Percentiles rank a stretch among this genome's conserved stretches.
Evolutionary conservation across 1,140 invertebrate genomes (phyloP).

Genomic region (Drosophila suzukii): DNA sequence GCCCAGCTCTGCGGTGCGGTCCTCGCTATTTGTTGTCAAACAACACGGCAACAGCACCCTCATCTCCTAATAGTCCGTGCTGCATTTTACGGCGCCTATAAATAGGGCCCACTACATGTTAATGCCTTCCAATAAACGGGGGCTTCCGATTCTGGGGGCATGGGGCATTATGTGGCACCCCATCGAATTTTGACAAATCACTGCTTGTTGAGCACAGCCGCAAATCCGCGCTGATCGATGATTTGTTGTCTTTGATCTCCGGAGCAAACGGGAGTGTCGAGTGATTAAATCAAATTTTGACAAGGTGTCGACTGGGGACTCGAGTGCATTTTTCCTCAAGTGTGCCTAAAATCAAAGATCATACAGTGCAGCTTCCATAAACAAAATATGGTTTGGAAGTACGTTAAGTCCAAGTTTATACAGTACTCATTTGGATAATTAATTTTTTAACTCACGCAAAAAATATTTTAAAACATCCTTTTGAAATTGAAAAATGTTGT

Average conservation of each 20-base stretch:
- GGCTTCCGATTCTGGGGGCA: not conserved
- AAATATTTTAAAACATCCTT: too few species aligned
- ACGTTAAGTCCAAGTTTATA: not conserved
- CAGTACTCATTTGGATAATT: too few species aligned
- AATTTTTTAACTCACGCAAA: too few species aligned
- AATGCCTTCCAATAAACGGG: constrained; percentile 44
- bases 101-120: constrained; percentile 71
- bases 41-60: constrained; percentile 52
- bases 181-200: constrained; percentile 70
- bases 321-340: constrained; percentile 4
- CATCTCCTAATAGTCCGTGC: constrained; percentile 31
- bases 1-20: constrained; percentile 37
- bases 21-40: constrained; percentile 79
- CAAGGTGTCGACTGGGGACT: constrained; percentile 60
- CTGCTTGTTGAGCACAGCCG: constrained; percentile 44
- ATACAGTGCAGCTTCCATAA: constrained; percentile 4
- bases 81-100: constrained; percentile 75
- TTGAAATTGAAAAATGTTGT: too few species aligned
- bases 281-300: constrained; percentile 76
- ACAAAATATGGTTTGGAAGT: fast-evolving
- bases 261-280: constrained; percentile 33
- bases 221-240: constrained; percentile 67
- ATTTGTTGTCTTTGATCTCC: constrained; percentile 76
- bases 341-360: not conserved
- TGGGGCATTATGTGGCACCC: constrained; percentile 8